phyloP scores from a whole-genome alignment of 2,113 vertebrate species.

The Nyctereutes procyonoides region DNA sequence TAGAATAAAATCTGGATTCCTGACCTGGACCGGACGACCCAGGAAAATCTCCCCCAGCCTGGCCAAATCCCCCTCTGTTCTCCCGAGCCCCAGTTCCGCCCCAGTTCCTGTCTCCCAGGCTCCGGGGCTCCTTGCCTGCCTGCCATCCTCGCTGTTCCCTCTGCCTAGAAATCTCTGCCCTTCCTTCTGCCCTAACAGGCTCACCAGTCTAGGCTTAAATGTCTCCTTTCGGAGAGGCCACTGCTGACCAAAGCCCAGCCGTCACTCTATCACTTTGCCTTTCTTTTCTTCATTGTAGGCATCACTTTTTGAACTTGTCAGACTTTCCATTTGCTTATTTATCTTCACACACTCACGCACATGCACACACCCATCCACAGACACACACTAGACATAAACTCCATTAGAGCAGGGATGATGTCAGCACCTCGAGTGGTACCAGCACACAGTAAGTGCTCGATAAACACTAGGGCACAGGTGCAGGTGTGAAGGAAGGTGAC shows the following conservation, averaged over 20 bases:
- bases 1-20: conserved; percentile 10
- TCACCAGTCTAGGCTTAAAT: background rate
- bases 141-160: background rate
- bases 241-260: background rate
- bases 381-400: background rate
- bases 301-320: background rate
- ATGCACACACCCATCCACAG: background rate
- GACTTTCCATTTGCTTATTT: background rate
- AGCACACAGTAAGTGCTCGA: background rate
- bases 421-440: background rate
- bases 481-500: background rate
- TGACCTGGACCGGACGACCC: background rate
- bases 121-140: background rate
- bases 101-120: background rate
- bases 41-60: background rate
- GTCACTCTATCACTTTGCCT: background rate
- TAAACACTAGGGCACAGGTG: background rate
- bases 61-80: background rate
- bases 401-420: background rate
- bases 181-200: background rate
- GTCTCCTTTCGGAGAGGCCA: background rate
- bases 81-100: rapidly evolving
- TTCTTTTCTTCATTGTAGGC: background rate
- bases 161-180: background rate
- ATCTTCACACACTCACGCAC: background rate